Base-by-base conservation (phyloP, 2,113 vertebrate species). In the Ancistrus triradiatus region DNA sequence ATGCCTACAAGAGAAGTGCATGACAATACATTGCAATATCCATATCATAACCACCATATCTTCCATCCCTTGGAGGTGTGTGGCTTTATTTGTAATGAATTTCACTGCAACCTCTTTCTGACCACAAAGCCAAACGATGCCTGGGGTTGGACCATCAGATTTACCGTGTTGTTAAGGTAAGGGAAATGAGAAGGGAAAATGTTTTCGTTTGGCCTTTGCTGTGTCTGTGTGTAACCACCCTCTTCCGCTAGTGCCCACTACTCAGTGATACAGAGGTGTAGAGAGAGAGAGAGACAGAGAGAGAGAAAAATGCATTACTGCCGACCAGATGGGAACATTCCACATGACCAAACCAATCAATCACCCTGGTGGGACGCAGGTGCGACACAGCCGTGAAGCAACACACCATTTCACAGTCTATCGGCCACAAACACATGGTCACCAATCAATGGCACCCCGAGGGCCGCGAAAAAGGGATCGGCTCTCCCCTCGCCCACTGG, bases 401-500 rank as follows among this genome's bases (percentile, higher is more conserved):
- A 95, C 92, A 95, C 95, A 95, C 96, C 95, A 99, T 99, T 99
- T 99, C 95, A 99, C 95, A 98, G 95, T 97, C 96, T 98, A 98
- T 97, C 93, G 93, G 95, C 91, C 94, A 95, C 95, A 96, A 95
- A 98, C 96, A 98, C 96, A 98, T 93, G 94, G 92, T 94, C 92
- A 94, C 95, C 95, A 97, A 98, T 99, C 95, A 98, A 97, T 95
- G 94, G 92, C 91, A 89, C 96, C 93, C 95, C 48, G 82, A 95
- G 93, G 94, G 93, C 91, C 87, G 74, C 17, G 77, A 84, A 80
- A 85, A 88, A 88, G 78, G 88, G 86, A 70, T 90, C 80, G 88
- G 83, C 86, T 90, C 91, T 90, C 91, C 80, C 69, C 83, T 90
- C 91, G 88, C 88, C 87, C 86, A 87, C 88, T 88, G 93, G 95